Base-by-base conservation (phyloP, 2,797 vertebrate genomes). In the Girardinus metallicus region DNA sequence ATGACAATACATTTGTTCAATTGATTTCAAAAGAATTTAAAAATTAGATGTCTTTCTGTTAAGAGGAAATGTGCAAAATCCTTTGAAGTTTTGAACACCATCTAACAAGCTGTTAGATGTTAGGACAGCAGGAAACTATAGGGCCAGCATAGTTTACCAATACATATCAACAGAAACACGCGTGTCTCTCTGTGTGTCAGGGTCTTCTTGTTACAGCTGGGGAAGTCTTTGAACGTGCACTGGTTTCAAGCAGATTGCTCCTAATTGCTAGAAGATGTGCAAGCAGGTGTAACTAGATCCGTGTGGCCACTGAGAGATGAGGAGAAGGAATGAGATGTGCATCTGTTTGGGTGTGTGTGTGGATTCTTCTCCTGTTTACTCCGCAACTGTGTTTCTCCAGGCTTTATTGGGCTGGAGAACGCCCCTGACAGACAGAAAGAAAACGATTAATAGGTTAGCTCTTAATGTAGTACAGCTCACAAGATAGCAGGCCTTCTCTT, bases 181-280 rank as follows among this genome's bases (percentile, higher is more conserved):
- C 89, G 73, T 4, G 75, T 83, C 82, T 90, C 71, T 89, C 75
- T 57, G 80, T 89, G 91, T 84, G 89, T 90, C 91, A 89, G 88
- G 91, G 92, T 93, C 89, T 92, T 95, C 94, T 94, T 92, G 93
- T 95, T 80, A 95, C 95, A 95, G 95, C 96, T 95, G 96, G 94
- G 87, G 86, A 84, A 97, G 96, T 97, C 97, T 96, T 97, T 96
- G 96, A 96, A 96, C 94, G 95, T 96, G 95, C 96, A 97, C 96
- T 94, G 95, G 95, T 96, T 97, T 95, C 93, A 92, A 95, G 94
- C 96, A 97, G 97, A 97, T 97, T 96, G 96, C 95, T 96, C 95
- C 94, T 98, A 98, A 99, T 98, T 98, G 96, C 96, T 95, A 93
- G 96, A 96, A 97, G 97, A 97, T 97, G 97, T 98, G 97, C 96